These are phyloP conservation scores for Acromyrmex heyeri DNA, from an alignment of 1,140 invertebrate species.

Conservation along the genomic window DNA sequence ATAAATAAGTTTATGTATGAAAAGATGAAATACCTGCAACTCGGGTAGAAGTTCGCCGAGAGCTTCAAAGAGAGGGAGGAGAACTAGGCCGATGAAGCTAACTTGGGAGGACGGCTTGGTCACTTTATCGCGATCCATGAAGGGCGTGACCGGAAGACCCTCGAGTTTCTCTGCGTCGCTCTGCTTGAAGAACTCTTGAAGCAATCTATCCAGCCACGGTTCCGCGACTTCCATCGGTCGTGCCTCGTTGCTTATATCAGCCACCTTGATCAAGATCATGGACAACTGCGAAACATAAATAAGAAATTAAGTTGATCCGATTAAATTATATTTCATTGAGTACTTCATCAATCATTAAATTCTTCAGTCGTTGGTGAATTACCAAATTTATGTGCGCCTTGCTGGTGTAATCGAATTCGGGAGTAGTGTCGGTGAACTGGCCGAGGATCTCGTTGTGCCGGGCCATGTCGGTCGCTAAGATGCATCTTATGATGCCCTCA, in stretches of 20 bases:
- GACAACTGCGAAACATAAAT: slow-evolving; percentile 88
- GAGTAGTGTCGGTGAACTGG: slow-evolving; percentile 91
- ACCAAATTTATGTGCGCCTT: slow-evolving; percentile 93
- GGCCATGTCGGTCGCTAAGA: slow-evolving; percentile 95
- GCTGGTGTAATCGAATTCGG: slow-evolving; percentile 92
- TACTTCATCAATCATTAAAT: not conserved
- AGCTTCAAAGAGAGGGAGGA: slow-evolving; percentile 93
- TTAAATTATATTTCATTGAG: not conserved
- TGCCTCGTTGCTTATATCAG: slow-evolving; percentile 95
- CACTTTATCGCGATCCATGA: slow-evolving; percentile 96
- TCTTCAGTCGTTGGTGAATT: slow-evolving; percentile 78
- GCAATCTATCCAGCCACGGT: slow-evolving; percentile 93
- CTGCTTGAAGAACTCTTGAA: slow-evolving; percentile 94
- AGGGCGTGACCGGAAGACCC: slow-evolving; percentile 94
- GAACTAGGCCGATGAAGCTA: slow-evolving; percentile 94
- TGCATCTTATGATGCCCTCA: slow-evolving; percentile 94
- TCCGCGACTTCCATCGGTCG: slow-evolving; percentile 94
- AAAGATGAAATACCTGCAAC: slow-evolving; percentile 87
- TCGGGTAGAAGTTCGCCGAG: slow-evolving; percentile 91
- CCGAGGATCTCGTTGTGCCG: slow-evolving; percentile 95
- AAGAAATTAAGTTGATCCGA: not conserved
- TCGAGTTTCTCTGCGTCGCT: slow-evolving; percentile 94
- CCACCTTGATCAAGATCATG: slow-evolving; percentile 95
- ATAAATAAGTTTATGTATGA: not conserved
- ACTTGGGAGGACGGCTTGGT: slow-evolving; percentile 95